Evolutionary conservation across 2,888 invertebrate species (phyloP).

Genomic region (Geophilus truncorum): DNA sequence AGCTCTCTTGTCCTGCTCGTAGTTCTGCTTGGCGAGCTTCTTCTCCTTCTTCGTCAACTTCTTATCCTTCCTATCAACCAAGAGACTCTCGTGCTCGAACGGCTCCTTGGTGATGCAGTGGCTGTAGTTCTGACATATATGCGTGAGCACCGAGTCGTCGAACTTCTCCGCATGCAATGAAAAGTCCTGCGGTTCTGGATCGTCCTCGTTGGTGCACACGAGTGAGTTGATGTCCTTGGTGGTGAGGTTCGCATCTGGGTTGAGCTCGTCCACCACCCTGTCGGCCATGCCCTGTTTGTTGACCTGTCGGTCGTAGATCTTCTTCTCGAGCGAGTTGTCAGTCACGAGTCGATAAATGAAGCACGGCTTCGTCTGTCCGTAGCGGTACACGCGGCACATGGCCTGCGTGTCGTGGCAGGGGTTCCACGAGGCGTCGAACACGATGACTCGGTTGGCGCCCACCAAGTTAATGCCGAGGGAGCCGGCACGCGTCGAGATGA

Average conservation of each 20-base stretch:
- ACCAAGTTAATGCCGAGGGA: conserved; percentile 95
- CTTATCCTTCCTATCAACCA: conserved; percentile 91
- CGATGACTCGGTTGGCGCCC: conserved; percentile 94
- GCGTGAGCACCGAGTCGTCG: conserved; percentile 75
- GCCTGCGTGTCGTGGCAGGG: conserved; percentile 98
- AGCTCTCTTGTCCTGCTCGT: conserved; percentile 84
- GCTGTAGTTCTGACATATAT: conserved; percentile 54
- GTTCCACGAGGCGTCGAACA: conserved; percentile 98
- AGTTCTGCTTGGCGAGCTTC: conserved; percentile 82
- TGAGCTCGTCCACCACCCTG: conserved; percentile 95
- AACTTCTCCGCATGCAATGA: conserved; percentile 66
- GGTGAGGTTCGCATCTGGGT: conserved; percentile 73
- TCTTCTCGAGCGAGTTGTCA: conserved; percentile 94
- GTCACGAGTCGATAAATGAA: conserved; percentile 95
- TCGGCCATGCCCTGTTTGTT: conserved; percentile 98
- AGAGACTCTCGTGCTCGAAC: conserved; percentile 89
- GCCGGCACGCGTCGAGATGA: conserved; percentile 94
- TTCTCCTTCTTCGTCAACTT: conserved; percentile 91
- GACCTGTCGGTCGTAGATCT: conserved; percentile 97
- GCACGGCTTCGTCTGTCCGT: conserved; percentile 90
- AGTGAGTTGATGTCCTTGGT: conserved; percentile 55
- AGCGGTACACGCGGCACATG: conserved; percentile 91
- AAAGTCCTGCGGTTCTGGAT: conserved; percentile 69
- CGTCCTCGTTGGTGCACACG: conserved; percentile 84
- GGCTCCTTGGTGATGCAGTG: conserved; percentile 61